A percentile compares a stretch with the other conserved stretches of the same genome.
Evolutionary conservation across 2,888 invertebrate genomes (phyloP).

Genomic region (Habrosyne pyritoides): DNA sequence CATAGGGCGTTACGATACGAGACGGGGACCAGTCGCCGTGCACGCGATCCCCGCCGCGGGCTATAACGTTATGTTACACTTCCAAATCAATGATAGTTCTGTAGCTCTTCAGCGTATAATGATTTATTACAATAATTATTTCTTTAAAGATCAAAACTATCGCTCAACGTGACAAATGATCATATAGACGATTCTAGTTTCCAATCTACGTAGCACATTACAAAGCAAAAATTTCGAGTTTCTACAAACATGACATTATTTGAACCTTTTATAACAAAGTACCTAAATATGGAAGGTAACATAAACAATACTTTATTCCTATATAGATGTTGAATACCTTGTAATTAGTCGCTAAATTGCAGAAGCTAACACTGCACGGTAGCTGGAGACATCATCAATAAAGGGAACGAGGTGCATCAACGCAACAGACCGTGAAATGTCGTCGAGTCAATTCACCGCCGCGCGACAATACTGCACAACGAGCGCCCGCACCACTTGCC

Average conservation of each 20-base stretch:
- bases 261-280: not conserved
- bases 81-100: not conserved
- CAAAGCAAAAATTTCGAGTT: no score
- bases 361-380: conserved; percentile 37
- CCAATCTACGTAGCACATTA: no score
- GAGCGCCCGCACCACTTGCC: conserved; percentile 44
- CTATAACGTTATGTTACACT: conserved; percentile 15
- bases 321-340: conserved; percentile 13
- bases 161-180: not conserved
- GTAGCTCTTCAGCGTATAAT: conserved; percentile 29
- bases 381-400: conserved; percentile 56
- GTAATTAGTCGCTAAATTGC: conserved; percentile 35
- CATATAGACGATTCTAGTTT: no score
- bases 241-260: no score
- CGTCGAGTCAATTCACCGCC: conserved; percentile 68
- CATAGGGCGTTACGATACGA: conserved; percentile 15
- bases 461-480: conserved; percentile 56
- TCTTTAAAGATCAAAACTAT: conserved; percentile 16
- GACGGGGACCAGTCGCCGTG: conserved; percentile 16
- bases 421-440: conserved; percentile 72
- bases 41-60: conserved; percentile 50
- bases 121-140: conserved; percentile 24
- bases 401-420: conserved; percentile 58
- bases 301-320: not conserved
- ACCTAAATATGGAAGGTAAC: not conserved